Evolutionary conservation across 2,797 vertebrate species (phyloP).

Genomic region (Bovichtus diacanthus): DNA sequence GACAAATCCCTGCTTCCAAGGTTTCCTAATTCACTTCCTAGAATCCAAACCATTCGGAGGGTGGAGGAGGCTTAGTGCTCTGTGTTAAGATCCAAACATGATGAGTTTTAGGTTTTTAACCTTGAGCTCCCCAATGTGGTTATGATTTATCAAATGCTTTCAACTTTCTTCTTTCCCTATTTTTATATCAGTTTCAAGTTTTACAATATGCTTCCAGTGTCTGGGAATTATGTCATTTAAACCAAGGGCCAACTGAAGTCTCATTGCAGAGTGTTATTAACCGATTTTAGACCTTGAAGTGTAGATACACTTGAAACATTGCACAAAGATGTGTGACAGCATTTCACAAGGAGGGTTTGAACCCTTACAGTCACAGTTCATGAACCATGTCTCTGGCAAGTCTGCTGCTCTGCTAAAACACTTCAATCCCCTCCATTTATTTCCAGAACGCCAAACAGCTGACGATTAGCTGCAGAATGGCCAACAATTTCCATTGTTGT

Average conservation of each 20-base stretch:
- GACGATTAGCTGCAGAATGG: slow-evolving; percentile 58
- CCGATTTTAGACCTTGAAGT: slow-evolving; percentile 53
- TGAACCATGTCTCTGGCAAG: slow-evolving; percentile 62
- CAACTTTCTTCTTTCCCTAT: slow-evolving; percentile 4
- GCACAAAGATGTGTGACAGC: slow-evolving; percentile 58
- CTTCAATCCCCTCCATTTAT: slow-evolving; percentile 56
- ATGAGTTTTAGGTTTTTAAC: slow-evolving; percentile 27
- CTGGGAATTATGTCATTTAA: slow-evolving; percentile 64
- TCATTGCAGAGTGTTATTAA: slow-evolving; percentile 60
- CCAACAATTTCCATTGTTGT: slow-evolving; percentile 62
- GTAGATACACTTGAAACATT: slow-evolving; percentile 47
- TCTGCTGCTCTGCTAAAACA: slow-evolving; percentile 58
- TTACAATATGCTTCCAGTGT: slow-evolving; percentile 28
- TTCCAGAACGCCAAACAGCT: slow-evolving; percentile 73
- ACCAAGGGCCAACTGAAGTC: slow-evolving; percentile 51
- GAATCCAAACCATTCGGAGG: slow-evolving; percentile 51
- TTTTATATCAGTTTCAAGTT: slow-evolving; percentile 43
- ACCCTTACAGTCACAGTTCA: slow-evolving; percentile 69
- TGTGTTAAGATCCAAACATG: slow-evolving; percentile 15
- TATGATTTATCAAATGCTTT: slow-evolving; percentile 41
- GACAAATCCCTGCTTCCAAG: slow-evolving; percentile 38
- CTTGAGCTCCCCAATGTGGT: slow-evolving; percentile 25
- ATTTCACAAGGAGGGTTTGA: slow-evolving; percentile 60
- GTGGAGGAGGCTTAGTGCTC: slow-evolving; percentile 3
- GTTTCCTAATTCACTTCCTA: slow-evolving; percentile 34